A percentile compares a stretch with the other conserved stretches of the same genome.
phyloP scores from a whole-genome alignment of 2,113 vertebrate genomes.

The Mobula hypostoma region DNA sequence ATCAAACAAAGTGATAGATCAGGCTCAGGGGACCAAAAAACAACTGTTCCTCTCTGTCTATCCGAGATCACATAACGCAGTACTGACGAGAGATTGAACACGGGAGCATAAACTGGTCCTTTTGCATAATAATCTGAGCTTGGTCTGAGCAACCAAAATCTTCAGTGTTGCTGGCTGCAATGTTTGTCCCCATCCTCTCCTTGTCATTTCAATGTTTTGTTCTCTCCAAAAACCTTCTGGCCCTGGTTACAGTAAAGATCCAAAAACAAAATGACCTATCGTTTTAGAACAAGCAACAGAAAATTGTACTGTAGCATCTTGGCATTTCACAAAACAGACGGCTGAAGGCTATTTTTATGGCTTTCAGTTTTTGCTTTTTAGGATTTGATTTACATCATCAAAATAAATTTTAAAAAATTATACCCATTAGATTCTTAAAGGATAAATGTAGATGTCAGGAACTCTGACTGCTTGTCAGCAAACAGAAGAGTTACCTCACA shows the following conservation, averaged over 20 bases:
- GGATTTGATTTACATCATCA: neutral
- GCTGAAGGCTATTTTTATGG: neutral
- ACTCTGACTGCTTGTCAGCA: neutral
- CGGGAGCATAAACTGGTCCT: neutral
- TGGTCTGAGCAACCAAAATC: neutral
- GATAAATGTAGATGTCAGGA: neutral
- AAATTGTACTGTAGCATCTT: neutral
- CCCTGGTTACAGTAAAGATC: neutral
- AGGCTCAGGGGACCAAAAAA: no score
- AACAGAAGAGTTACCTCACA: no score
- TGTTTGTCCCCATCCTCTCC: neutral
- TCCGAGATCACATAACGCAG: neutral
- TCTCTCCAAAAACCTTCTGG: neutral
- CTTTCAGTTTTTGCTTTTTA: neutral
- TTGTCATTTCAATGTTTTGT: neutral
- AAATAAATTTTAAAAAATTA: neutral
- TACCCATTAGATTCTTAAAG: neutral
- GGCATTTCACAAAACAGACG: neutral
- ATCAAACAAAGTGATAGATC: no score
- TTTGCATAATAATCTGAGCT: neutral
- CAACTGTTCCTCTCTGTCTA: neutral
- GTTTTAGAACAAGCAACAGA: neutral
- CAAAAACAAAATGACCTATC: neutral
- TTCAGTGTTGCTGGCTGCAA: neutral
- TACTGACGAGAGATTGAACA: neutral